Conservation (phyloP, 1,140 invertebrate species). For the Brachionus asplanchnoidis region DNA sequence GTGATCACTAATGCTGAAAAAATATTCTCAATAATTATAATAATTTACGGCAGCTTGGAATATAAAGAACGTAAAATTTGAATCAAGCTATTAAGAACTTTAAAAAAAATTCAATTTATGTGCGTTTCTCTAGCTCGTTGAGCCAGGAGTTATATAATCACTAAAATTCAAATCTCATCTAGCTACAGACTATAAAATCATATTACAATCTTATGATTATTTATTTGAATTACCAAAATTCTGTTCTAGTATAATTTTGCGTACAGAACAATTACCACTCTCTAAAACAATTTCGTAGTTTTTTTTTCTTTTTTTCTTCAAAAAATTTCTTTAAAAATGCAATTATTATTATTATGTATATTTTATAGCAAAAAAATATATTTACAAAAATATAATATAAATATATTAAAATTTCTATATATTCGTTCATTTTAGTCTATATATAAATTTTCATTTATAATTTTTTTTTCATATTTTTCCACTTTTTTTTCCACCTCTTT, state of each 20-base stretch:
- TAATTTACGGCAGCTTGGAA: conserved; percentile 8
- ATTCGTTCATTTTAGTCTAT: neutral
- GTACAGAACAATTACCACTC: neutral
- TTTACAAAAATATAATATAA: neutral
- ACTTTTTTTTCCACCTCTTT: too few relatives aligned
- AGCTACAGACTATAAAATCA: neutral
- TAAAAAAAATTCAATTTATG: neutral
- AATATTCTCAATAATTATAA: neutral
- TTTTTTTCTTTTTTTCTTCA: neutral
- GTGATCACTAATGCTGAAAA: neutral
- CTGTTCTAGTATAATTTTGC: neutral
- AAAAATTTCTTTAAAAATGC: neutral
- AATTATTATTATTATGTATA: neutral
- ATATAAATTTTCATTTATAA: neutral
- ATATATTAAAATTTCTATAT: neutral
- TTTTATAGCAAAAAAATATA: neutral
- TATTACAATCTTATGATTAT: conserved; percentile 32
- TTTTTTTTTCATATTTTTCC: neutral
- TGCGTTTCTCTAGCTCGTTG: neutral
- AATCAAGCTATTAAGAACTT: neutral
- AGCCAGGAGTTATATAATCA: neutral
- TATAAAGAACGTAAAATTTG: conserved; percentile 9
- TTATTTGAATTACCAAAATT: neutral
- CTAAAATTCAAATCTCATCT: neutral
- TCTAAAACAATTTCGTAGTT: neutral